Base-by-base conservation (phyloP, 2,797 vertebrate species). In the Gobionotothen gibberifrons region DNA sequence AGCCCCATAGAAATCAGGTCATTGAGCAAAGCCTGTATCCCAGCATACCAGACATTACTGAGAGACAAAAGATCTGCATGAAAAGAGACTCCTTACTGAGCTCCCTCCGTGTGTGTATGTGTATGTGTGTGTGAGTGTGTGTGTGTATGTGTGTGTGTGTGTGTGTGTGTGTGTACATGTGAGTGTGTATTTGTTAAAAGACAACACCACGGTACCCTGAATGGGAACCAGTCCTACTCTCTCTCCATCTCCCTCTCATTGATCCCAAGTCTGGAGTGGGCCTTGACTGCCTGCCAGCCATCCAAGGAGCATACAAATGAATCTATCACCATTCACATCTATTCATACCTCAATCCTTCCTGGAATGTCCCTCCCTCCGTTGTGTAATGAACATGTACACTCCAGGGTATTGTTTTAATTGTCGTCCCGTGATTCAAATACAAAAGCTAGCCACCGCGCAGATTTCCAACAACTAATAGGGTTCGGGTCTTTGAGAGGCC, bases 31-130 rank as follows among this genome's bases (percentile, higher is more conserved):
- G 89, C 84, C 87, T 89, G 90, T 86, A 82, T 92, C 86, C 88
- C 84, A 26, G 85, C 91, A 94, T 93, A 93, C 91, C 91, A 93
- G 92, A 93, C 93, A 94, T 94, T 91, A 92, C 91, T 86, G 78
- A 62, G 82, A 90, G 89, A 94, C 93, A 94, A 94, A 94, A 91
- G 93, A 90, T 79, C 89, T 74, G 90, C 82, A 84, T 93, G 91
- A 93, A 93, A 92, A 92, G 87, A 91, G 89, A 84, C 87, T 89
- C 89, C 88, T 91, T 74, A 84, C 83, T 69, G 84, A 82, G 88
- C 79, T 73, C 62, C 70, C 79, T 80, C 44, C 47, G 12, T 79
- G 42, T 59, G 67, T 74, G 68, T 68, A 76, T 75, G 73, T 68
- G 76, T 75, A n/a, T n/a, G 73, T 74, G 49, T 56, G 58, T 5